Evolutionary conservation across 2,113 vertebrate species (phyloP).

Genomic region (Mastomys natalensis): DNA sequence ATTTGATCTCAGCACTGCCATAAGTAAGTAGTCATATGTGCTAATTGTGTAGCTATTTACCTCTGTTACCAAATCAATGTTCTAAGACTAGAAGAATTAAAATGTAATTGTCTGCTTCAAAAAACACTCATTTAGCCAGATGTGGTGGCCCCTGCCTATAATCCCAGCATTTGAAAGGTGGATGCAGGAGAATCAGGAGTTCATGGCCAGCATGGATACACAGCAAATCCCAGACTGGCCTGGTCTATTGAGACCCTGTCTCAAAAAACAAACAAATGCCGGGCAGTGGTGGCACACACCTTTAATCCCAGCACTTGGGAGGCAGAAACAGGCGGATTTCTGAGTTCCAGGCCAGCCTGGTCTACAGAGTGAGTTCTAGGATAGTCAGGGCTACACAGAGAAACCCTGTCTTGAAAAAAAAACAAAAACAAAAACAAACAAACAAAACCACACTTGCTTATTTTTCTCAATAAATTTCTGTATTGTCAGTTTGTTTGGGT

Average conservation of each 20-base stretch:
- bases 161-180: not conserved
- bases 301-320: too few relatives aligned
- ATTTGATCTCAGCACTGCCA: not conserved
- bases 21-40: not conserved
- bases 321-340: too few relatives aligned
- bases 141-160: too few relatives aligned
- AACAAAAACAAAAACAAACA: not conserved
- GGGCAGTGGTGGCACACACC: too few relatives aligned
- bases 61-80: not conserved
- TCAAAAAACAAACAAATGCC: not conserved
- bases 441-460: not conserved
- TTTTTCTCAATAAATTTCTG: not conserved
- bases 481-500: not conserved
- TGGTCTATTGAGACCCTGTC: not conserved
- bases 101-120: not conserved
- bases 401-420: not conserved
- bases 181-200: not conserved
- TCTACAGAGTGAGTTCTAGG: too few relatives aligned
- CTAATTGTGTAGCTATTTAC: not conserved
- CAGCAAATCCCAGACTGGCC: not conserved
- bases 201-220: not conserved
- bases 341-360: too few relatives aligned
- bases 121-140: not conserved
- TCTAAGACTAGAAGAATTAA: slow-evolving; percentile 36
- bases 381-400: too few relatives aligned